phyloP scores from a whole-genome alignment of 2,888 invertebrate species.

The Pachycephus smyrnensis region DNA sequence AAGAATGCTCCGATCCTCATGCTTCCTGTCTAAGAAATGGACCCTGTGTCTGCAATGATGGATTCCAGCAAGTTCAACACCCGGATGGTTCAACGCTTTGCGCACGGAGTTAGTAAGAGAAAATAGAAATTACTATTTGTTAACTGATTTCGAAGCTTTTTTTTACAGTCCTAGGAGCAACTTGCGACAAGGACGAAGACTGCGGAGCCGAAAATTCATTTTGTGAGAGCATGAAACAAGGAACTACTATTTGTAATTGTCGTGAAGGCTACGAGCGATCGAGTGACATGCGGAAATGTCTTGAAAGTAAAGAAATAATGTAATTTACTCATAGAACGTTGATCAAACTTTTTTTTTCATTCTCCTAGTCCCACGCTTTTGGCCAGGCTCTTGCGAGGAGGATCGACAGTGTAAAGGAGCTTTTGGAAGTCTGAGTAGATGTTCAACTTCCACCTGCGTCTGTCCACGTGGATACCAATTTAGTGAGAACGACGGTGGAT shows the following conservation, averaged over 20 bases:
- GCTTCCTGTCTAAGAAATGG: neutral
- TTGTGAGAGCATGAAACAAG: neutral
- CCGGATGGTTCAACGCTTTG: neutral
- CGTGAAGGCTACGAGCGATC: neutral
- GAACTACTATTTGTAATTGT: neutral
- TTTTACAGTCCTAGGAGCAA: neutral
- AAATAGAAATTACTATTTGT: neutral
- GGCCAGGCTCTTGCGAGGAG: slow-evolving; percentile 16
- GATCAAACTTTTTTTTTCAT: slow-evolving; percentile 4
- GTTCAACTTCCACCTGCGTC: neutral
- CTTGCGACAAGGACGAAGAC: neutral
- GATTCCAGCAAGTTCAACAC: neutral
- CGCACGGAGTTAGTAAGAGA: neutral
- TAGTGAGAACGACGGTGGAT: neutral
- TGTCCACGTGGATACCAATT: slow-evolving; percentile 10
- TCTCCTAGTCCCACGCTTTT: slow-evolving; percentile 6
- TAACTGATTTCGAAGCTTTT: neutral
- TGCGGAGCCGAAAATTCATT: neutral
- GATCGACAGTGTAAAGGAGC: slow-evolving; percentile 6
- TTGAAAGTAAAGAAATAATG: neutral
- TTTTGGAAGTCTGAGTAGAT: slow-evolving; percentile 12
- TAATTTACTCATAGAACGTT: neutral
- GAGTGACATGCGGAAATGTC: neutral
- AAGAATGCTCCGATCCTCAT: neutral
- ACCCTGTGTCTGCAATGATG: neutral